These are phyloP conservation scores for Ageneiosus marmoratus DNA, from an alignment of 2,113 vertebrate species.

Conservation along the genomic window DNA sequence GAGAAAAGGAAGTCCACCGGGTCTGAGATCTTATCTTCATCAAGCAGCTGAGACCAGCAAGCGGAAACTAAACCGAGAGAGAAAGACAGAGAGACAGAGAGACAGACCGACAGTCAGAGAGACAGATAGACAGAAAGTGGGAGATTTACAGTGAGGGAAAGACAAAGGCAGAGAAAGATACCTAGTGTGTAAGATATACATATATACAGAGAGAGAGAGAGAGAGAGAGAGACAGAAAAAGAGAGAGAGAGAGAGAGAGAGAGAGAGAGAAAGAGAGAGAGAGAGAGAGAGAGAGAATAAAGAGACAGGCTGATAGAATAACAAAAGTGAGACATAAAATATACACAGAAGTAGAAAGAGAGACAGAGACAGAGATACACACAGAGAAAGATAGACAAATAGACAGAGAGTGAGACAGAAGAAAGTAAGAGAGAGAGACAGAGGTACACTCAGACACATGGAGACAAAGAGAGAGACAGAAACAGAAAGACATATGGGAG, in stretches of 20 bases:
- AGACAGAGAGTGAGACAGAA: background rate
- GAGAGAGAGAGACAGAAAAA: background rate
- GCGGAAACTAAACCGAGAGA: constrained; percentile 53
- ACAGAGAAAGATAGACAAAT: background rate
- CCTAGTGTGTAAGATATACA: too few relatives aligned
- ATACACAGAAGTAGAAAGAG: background rate
- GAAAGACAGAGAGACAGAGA: constrained; percentile 38
- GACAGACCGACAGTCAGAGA: constrained; percentile 38
- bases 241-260: background rate
- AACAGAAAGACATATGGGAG: background rate
- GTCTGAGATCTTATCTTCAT: constrained; percentile 76
- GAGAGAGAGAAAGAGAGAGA: background rate
- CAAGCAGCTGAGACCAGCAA: constrained; percentile 77
- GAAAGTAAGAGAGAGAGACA: background rate
- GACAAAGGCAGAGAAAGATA: background rate
- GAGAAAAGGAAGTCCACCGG: constrained; percentile 76
- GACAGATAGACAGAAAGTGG: constrained; percentile 17
- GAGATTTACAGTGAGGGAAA: background rate
- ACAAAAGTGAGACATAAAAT: background rate
- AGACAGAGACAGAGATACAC: background rate
- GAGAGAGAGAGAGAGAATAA: background rate
- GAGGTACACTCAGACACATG: too few relatives aligned
- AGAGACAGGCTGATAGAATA: too few relatives aligned
- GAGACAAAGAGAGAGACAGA: background rate
- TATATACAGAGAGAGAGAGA: background rate